These are phyloP conservation scores for Equus przewalskii DNA, from an alignment of 2,113 vertebrate genomes.

Conservation along the genomic window DNA sequence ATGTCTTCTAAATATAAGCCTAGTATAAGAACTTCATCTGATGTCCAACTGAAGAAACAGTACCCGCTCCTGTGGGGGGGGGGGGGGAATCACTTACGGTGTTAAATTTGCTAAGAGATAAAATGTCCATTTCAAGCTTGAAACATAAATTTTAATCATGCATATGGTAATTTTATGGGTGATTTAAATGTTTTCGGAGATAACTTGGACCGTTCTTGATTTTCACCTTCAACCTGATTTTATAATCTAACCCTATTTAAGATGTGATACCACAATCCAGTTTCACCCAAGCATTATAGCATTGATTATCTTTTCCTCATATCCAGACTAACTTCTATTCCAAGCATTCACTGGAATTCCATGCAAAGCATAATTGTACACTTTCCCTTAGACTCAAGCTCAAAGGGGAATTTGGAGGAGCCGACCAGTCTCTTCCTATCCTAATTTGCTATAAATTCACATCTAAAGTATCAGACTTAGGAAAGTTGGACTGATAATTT, in stretches of 20 bases:
- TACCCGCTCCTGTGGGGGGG: neutral
- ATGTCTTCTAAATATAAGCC: neutral
- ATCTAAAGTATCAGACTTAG: neutral
- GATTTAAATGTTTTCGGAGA: neutral
- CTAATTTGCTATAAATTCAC: neutral
- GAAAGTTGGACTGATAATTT: neutral
- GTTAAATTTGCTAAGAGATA: neutral
- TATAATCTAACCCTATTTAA: neutral
- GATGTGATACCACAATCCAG: neutral
- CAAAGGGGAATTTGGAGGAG: neutral
- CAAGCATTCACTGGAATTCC: neutral
- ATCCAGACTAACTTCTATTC: neutral
- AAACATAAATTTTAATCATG: neutral
- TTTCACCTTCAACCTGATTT: conserved; percentile 19
- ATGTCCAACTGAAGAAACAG: neutral
- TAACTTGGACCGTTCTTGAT: neutral
- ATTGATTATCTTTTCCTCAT: neutral
- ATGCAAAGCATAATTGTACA: neutral
- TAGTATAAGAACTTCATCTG: neutral
- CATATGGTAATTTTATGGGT: neutral
- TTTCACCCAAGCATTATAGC: neutral
- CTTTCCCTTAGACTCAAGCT: neutral
- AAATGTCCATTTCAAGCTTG: neutral
- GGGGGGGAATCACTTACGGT: neutral
- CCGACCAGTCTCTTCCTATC: neutral